Evolutionary conservation across 2,113 vertebrate species (phyloP).

Genomic region (Zapus hudsonius): DNA sequence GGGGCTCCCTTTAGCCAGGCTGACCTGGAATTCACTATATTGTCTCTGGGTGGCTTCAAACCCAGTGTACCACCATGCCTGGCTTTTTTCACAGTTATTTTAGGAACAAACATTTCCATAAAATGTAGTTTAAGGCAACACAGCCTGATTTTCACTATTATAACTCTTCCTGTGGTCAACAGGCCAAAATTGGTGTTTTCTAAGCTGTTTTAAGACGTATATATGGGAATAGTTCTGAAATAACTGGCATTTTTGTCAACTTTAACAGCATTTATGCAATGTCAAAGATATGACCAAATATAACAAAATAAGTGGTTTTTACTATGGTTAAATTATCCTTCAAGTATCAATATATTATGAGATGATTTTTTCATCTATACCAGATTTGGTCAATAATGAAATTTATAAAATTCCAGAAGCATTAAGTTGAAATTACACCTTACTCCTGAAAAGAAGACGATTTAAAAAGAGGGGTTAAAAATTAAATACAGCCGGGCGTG

Average conservation of each 20-base stretch:
- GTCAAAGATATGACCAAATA: not conserved
- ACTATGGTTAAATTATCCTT: not conserved
- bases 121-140: not conserved
- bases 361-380: not conserved
- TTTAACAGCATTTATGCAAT: not conserved
- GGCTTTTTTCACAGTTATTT: not conserved
- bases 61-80: too few species aligned
- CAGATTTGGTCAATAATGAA: not conserved
- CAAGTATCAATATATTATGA: not conserved
- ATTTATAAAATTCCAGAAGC: conserved; percentile 1
- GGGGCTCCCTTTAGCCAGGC: too few species aligned
- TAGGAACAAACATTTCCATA: not conserved
- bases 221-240: not conserved
- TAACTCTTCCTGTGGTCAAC: not conserved
- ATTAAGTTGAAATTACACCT: conserved; percentile 42
- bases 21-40: too few species aligned
- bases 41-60: too few species aligned
- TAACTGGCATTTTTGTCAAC: not conserved
- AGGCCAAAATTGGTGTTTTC: not conserved
- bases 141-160: not conserved
- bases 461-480: not conserved
- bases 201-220: not conserved
- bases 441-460: not conserved
- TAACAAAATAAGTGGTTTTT: not conserved
- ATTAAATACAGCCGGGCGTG: not conserved